Evolutionary conservation across 1,140 invertebrate genomes (phyloP), one percentile per base, ranked within the genome.

Genomic region (Penaeus indicus): DNA sequence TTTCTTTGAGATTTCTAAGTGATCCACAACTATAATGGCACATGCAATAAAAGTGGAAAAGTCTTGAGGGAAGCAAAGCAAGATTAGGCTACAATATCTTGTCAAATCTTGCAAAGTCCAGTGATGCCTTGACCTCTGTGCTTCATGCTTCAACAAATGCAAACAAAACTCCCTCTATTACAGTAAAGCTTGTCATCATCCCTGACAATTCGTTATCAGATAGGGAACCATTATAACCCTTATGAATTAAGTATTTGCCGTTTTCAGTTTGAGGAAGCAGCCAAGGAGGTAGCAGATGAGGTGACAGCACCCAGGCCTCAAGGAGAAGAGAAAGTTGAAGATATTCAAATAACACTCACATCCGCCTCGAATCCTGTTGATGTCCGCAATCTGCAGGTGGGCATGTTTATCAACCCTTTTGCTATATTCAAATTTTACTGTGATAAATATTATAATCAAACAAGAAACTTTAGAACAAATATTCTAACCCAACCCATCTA

Each of bases 211-310:
- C 7, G 5, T 4, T 4, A 42, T 42, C 38, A 42, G 5, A 8
- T 42, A 42, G 38, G 7, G 38, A 42, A 42, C 38, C 7, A 7
- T 42, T 42, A 42, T 42, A 42, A 3, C 38, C 38, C 8, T 3
- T 67, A 8, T 67, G 64, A 67, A 5, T 67, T 89, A 62, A 86
- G 85, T 88, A 25, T 92, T 21, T 79, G 77, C 91, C 82, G 91
- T 47, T 89, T 91, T 32, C 91, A 96, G 93, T 97, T 99, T 93
- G 99, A 99, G 94, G 98, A 99, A 93, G 98, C 98, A 85, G 98
- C 98, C 0, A 98, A 96, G 93, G 98, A 99, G 93, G 97, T 99
- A 75, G 98, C 97, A 3, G 98, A 99, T 95, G 99, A 99, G 94
- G 94, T 99, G 4, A 99, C 98, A 47, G 94, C 96, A 27, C 98